phyloP scores from a whole-genome alignment of 2,888 invertebrate species.

The Pasiphila rectangulata region DNA sequence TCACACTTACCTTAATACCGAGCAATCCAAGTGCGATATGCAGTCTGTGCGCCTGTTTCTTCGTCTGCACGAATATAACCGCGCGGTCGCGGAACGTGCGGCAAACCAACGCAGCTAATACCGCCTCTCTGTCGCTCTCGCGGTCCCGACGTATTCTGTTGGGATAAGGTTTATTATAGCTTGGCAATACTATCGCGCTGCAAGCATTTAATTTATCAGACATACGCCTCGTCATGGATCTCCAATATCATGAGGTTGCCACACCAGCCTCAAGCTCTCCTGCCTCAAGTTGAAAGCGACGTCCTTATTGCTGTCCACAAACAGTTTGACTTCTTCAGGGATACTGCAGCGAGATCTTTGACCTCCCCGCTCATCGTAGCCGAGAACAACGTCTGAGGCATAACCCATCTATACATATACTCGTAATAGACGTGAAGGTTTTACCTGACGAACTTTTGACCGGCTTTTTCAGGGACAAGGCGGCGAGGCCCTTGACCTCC shows the following conservation, averaged over 20 bases:
- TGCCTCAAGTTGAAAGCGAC: conserved; percentile 97
- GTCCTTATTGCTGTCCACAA: conserved; percentile 97
- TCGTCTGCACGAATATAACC: conserved; percentile 98
- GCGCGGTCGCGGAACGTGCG: conserved; percentile 94
- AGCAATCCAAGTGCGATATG: conserved; percentile 95
- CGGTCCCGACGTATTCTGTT: conserved; percentile 90
- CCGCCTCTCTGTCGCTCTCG: conserved; percentile 95
- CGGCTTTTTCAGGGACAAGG: no score
- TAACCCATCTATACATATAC: no score
- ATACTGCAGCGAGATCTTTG: conserved; percentile 95
- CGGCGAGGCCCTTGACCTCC: no score
- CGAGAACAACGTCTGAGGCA: conserved; percentile 97
- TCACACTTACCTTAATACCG: conserved; percentile 88
- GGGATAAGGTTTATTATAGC: conserved; percentile 23
- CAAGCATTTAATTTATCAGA: no score
- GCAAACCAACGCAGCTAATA: conserved; percentile 81
- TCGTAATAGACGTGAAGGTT: no score
- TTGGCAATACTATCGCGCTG: no score
- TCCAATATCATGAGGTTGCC: no score
- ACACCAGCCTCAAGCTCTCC: conserved; percentile 96
- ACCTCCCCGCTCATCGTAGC: conserved; percentile 99
- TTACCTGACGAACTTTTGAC: no score
- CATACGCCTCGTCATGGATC: no score
- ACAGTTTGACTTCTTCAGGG: conserved; percentile 95
- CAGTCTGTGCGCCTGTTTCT: conserved; percentile 95